Conservation (phyloP, 1,140 invertebrate species). For the Papilio polyxenes region DNA sequence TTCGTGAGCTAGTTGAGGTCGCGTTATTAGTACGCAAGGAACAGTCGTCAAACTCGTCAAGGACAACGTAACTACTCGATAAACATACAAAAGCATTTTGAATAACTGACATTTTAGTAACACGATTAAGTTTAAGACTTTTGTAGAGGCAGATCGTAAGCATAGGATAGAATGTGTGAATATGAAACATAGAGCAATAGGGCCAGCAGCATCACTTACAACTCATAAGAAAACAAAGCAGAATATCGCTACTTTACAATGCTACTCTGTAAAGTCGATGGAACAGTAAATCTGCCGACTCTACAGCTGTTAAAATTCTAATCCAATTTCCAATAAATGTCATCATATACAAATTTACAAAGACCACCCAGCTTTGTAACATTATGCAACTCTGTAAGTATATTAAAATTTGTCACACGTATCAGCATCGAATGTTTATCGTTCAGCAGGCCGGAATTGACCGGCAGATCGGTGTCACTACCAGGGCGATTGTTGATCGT, state of each 20-base stretch:
- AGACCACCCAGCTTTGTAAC: not conserved
- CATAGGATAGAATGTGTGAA: not conserved
- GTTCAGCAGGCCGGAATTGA: not conserved
- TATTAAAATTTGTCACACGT: slow-evolving; percentile 27
- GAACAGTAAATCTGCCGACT: not conserved
- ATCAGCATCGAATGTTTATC: slow-evolving; percentile 15
- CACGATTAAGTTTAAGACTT: not conserved
- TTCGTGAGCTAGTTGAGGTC: slow-evolving; percentile 12
- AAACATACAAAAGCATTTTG: not conserved
- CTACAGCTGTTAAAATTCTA: not conserved
- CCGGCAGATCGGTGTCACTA: not conserved
- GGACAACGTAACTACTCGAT: not conserved
- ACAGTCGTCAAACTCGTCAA: slow-evolving; percentile 1
- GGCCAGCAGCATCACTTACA: not conserved
- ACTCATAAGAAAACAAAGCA: too few species aligned
- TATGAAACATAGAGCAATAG: not conserved
- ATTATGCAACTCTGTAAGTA: not conserved
- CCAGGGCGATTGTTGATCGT: not conserved
- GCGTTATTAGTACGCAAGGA: slow-evolving; percentile 15
- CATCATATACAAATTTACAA: not conserved
- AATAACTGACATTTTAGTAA: not conserved
- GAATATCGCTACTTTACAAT: too few species aligned
- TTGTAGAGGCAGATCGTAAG: not conserved
- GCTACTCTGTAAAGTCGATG: too few species aligned
- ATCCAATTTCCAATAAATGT: not conserved